Evolutionary conservation across 2,113 vertebrate genomes (phyloP).

Genomic region (Mustela nigripes): DNA sequence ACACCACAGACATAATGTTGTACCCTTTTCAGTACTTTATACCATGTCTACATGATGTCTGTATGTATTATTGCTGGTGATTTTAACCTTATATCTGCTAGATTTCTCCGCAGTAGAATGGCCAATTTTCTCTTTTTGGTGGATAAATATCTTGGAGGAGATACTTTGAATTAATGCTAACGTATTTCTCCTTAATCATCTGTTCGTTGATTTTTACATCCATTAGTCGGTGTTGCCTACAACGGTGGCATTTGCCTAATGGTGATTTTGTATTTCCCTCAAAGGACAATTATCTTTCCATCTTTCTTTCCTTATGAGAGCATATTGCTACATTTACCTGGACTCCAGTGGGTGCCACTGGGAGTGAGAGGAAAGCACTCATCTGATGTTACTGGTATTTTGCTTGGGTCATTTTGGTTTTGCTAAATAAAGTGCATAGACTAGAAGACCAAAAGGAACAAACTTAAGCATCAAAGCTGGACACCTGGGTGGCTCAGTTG

Average conservation of each 20-base stretch:
- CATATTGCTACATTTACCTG: not conserved
- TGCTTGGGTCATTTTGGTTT: not conserved
- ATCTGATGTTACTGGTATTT: not conserved
- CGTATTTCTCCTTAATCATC: not conserved
- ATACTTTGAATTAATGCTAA: not conserved
- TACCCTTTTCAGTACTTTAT: not conserved
- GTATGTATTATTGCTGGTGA: not conserved
- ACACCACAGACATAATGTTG: not conserved
- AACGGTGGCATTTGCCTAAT: not conserved
- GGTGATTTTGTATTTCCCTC: slow-evolving; percentile 16
- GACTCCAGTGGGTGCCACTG: not conserved
- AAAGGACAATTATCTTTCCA: slow-evolving; percentile 17
- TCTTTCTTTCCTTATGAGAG: not conserved
- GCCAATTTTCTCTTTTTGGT: not conserved
- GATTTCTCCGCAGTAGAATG: not conserved
- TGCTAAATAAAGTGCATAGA: not conserved
- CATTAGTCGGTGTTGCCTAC: not conserved
- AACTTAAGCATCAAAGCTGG: not conserved
- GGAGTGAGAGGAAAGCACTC: not conserved
- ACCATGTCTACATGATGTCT: not conserved
- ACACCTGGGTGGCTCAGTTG: too few species aligned
- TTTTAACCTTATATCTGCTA: not conserved
- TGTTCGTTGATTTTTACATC: not conserved
- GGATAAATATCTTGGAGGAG: not conserved
- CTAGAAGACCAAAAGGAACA: not conserved